A percentile compares a stretch with the other conserved stretches of the same genome.
Conservation (phyloP, 2,797 vertebrate genomes). For the Darevskia nairensis region DNA sequence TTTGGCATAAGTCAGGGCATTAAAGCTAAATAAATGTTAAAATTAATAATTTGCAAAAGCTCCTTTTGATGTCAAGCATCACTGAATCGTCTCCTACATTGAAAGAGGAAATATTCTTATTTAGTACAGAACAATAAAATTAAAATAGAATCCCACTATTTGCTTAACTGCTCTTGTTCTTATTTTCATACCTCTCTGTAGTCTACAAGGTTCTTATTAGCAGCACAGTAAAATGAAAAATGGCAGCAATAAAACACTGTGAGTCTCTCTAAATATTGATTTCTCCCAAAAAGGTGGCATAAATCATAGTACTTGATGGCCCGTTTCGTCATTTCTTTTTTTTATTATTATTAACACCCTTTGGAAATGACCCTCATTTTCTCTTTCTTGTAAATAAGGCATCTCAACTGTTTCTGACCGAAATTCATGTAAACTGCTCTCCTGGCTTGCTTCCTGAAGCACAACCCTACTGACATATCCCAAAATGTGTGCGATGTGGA, state of each 20-base stretch:
- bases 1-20: neutral
- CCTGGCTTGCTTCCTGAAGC: neutral
- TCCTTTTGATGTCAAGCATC: neutral
- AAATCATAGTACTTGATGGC: neutral
- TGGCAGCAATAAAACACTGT: neutral
- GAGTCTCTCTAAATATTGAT: neutral
- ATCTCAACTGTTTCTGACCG: neutral
- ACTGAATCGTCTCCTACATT: neutral
- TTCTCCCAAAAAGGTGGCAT: neutral
- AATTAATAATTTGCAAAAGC: neutral
- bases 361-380: neutral
- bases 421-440: neutral
- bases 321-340: neutral
- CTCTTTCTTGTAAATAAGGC: neutral
- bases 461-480: neutral
- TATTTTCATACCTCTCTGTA: neutral
- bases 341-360: neutral
- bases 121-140: neutral
- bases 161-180: neutral
- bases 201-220: neutral
- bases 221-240: slow-evolving; percentile 10
- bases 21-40: neutral
- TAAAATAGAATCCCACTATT: neutral
- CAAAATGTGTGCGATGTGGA: neutral
- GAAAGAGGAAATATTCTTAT: neutral